A percentile compares a stretch with the other conserved stretches of the same genome.
phyloP scores from a whole-genome alignment of 2,113 vertebrate genomes.

The Brachionichthys hirsutus region DNA sequence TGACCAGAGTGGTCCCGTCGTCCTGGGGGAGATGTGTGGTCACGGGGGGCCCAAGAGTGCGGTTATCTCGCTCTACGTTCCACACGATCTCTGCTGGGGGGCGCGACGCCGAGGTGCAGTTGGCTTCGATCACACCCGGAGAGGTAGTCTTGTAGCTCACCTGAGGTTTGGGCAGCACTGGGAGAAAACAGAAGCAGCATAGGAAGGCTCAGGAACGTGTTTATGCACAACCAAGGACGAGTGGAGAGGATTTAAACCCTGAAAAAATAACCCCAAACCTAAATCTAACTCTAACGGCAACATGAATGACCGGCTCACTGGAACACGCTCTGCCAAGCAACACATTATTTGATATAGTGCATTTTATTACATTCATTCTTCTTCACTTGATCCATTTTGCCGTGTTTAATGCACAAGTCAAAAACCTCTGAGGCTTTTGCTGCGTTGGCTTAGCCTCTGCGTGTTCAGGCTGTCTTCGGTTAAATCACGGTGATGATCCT shows the following conservation, averaged over 20 bases:
- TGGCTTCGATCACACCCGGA: constrained; percentile 78
- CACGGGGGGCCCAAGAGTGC: constrained; percentile 71
- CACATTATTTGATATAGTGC: no score
- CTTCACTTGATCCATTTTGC: no score
- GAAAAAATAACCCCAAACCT: no score
- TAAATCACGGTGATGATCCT: constrained; percentile 17
- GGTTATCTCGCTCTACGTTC: constrained; percentile 79
- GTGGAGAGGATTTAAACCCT: not conserved
- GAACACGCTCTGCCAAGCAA: no score
- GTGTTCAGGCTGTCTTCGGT: not conserved
- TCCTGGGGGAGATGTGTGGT: constrained; percentile 49
- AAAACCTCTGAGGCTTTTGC: not conserved
- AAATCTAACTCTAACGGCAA: no score
- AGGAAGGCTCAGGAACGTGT: not conserved
- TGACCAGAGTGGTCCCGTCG: constrained; percentile 77
- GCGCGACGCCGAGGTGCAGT: constrained; percentile 76
- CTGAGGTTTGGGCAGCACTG: constrained; percentile 81
- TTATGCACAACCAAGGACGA: not conserved
- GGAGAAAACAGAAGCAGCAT: not conserved
- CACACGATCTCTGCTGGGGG: constrained; percentile 77
- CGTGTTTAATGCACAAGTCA: no score
- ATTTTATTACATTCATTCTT: no score
- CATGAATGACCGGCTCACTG: no score
- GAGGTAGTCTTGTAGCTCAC: constrained; percentile 78
- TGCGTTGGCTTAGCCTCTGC: not conserved